A percentile compares a stretch with the other conserved stretches of the same genome.
Conservation (phyloP, 2,888 invertebrate species). For the Erynnis tages region DNA sequence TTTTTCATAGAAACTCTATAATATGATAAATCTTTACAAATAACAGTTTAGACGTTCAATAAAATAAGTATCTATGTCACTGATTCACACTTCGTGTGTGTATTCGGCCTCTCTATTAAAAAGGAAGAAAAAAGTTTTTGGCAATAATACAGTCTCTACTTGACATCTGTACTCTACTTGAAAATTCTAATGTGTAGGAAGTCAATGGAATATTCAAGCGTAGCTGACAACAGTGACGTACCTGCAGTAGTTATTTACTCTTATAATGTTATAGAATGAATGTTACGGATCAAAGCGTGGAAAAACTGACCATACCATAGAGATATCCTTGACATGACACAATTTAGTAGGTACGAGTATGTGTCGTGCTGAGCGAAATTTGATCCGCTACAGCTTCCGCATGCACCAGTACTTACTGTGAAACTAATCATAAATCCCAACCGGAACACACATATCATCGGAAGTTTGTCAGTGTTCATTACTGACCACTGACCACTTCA, state of each 20-base stretch:
- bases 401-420: conserved; percentile 33
- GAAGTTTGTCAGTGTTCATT: conserved; percentile 54
- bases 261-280: background rate
- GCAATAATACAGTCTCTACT: no score
- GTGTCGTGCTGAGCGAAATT: conserved; percentile 32
- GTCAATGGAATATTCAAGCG: no score
- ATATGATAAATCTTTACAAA: no score
- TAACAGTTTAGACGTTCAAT: no score
- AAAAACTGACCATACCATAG: conserved; percentile 27
- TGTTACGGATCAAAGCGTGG: conserved; percentile 3
- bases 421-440: conserved; percentile 46
- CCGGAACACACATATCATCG: conserved; percentile 69
- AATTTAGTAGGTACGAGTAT: conserved; percentile 4
- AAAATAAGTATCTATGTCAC: no score
- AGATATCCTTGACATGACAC: conserved; percentile 27
- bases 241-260: no score
- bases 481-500: conserved; percentile 53
- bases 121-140: no score
- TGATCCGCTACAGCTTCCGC: conserved; percentile 42
- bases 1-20: no score
- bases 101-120: no score
- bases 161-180: no score
- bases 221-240: background rate
- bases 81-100: no score
- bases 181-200: no score